phyloP scores from a whole-genome alignment of 2,113 vertebrate genomes.

The Rhadina sibilatrix region DNA sequence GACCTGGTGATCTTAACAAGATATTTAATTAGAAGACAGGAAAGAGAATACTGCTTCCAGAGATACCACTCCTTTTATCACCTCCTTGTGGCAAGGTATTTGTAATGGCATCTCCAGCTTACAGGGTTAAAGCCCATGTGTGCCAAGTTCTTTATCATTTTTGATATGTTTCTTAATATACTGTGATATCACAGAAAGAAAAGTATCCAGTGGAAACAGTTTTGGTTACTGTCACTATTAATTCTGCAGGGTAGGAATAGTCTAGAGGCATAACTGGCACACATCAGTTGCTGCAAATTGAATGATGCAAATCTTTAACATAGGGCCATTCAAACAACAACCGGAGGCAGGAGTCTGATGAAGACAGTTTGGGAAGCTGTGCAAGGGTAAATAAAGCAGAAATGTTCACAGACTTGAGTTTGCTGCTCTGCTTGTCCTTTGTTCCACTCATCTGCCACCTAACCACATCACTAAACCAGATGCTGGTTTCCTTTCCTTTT shows the following conservation, averaged over 20 bases:
- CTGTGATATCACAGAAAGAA: background rate
- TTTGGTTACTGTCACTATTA: background rate
- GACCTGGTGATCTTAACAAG: background rate
- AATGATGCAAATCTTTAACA: background rate
- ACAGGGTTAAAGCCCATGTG: background rate
- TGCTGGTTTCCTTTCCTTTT: background rate
- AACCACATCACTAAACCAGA: background rate
- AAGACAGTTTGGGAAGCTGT: constrained; percentile 91
- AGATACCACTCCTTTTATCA: background rate
- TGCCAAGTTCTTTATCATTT: background rate
- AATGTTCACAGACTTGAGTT: background rate
- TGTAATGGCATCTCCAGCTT: background rate
- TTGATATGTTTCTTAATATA: background rate
- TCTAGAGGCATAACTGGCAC: background rate
- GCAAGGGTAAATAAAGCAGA: constrained; percentile 83
- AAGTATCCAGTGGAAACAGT: background rate
- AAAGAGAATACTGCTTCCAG: background rate
- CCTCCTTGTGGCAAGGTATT: background rate
- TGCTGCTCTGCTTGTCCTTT: background rate
- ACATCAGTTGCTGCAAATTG: background rate
- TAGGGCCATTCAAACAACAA: constrained; percentile 80
- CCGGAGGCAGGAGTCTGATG: constrained; percentile 87
- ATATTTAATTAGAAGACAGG: background rate
- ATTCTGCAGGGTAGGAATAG: background rate
- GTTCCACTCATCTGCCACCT: background rate